These are phyloP conservation scores for Poecile montanus DNA, from an alignment of 2,797 vertebrate species.

Conservation along the genomic window DNA sequence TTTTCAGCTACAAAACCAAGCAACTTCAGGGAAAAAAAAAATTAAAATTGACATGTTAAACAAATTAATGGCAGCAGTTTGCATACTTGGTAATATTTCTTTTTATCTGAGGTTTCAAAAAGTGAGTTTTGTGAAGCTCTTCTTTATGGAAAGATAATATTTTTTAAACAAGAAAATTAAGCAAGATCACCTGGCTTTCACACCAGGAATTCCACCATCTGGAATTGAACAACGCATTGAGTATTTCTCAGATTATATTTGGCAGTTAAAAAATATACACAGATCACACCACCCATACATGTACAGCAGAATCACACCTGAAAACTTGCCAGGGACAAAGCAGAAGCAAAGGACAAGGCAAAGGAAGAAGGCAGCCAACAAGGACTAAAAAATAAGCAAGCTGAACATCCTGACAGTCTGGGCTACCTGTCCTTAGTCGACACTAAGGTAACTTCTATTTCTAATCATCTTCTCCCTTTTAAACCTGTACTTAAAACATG, in stretches of 20 bases:
- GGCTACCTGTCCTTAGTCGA: not conserved
- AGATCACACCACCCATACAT: not conserved
- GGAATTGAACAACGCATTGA: not conserved
- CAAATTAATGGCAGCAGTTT: not conserved
- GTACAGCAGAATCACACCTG: not conserved
- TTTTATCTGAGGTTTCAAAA: not conserved
- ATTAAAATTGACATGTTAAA: fast-evolving
- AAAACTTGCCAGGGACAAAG: not conserved
- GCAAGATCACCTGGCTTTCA: slow-evolving; percentile 18
- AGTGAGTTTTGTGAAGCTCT: not conserved
- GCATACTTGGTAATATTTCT: not conserved
- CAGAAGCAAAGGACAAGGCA: not conserved
- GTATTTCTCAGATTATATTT: not conserved
- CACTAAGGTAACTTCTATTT: not conserved
- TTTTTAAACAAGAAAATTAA: not conserved
- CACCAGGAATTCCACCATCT: not conserved
- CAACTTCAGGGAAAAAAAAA: not conserved
- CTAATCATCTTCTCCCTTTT: not conserved
- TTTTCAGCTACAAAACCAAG: not conserved
- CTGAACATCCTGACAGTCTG: not conserved
- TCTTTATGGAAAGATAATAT: not conserved
- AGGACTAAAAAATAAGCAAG: not conserved
- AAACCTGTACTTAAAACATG: not conserved
- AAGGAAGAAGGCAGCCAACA: not conserved
- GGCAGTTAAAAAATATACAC: not conserved